These are phyloP conservation scores for Diplazon laetatorius DNA, from an alignment of 2,888 invertebrate species.

Conservation along the genomic window DNA sequence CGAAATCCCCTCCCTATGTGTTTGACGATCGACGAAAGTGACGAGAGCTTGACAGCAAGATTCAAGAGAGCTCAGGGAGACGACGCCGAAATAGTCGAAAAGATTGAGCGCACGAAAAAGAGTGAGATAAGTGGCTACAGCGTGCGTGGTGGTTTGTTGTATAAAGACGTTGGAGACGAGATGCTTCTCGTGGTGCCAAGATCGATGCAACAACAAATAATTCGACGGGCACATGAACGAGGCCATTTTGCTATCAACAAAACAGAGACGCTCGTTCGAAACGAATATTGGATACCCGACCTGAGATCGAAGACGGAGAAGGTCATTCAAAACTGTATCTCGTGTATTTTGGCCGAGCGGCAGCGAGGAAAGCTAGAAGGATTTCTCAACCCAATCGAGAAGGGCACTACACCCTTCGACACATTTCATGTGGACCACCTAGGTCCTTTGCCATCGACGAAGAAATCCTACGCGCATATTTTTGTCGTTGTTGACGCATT, in stretches of 20 bases:
- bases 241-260: conserved; percentile 39
- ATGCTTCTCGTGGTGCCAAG: conserved; percentile 45
- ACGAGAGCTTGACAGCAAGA: neutral
- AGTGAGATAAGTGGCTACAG: neutral
- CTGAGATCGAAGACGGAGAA: conserved; percentile 41
- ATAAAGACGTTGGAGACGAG: conserved; percentile 22
- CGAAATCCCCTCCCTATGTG: conserved; percentile 52
- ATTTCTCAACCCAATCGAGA: conserved; percentile 68
- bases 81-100: neutral
- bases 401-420: conserved; percentile 70
- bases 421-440: conserved; percentile 75
- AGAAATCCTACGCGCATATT: conserved; percentile 52
- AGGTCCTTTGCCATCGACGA: conserved; percentile 72
- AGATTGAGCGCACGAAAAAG: no score
- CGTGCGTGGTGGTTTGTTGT: conserved; percentile 29
- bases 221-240: conserved; percentile 50
- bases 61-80: conserved; percentile 4
- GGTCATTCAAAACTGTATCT: conserved; percentile 60
- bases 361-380: conserved; percentile 72
- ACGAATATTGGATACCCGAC: conserved; percentile 27
- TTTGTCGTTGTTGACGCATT: conserved; percentile 54
- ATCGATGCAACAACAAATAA: conserved; percentile 42
- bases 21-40: conserved; percentile 5
- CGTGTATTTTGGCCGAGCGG: conserved; percentile 68
- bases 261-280: no score